Evolutionary conservation across 2,888 invertebrate genomes (phyloP).

Genomic region (Oscheius sp.): DNA sequence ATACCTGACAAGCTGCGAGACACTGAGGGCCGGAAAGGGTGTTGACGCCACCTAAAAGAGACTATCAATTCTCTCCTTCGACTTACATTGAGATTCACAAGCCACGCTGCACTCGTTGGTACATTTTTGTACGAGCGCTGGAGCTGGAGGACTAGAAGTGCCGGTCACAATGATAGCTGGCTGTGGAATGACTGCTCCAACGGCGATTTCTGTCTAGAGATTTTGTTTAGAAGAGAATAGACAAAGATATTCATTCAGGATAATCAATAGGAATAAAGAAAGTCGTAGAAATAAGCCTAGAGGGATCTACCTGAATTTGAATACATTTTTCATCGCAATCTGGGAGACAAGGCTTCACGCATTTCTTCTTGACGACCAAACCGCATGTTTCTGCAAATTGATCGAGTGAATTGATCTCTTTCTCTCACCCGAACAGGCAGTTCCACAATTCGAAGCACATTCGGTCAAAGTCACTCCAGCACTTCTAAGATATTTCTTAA

Average conservation of each 20-base stretch:
- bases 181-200: conserved; percentile 6
- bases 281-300: neutral
- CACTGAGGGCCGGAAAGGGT: conserved; percentile 35
- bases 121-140: conserved; percentile 35
- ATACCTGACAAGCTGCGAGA: conserved; percentile 43
- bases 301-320: conserved; percentile 36
- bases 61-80: too few relatives aligned
- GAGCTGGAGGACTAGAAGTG: conserved; percentile 1
- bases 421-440: conserved; percentile 49
- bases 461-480: conserved; percentile 40
- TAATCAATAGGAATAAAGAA: too few relatives aligned
- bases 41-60: too few relatives aligned
- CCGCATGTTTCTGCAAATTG: conserved; percentile 51
- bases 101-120: conserved; percentile 46
- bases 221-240: neutral
- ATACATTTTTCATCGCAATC: conserved; percentile 42
- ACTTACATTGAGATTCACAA: conserved; percentile 52
- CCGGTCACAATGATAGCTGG: conserved; percentile 1
- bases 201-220: neutral
- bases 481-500: conserved; percentile 30
- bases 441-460: conserved; percentile 43
- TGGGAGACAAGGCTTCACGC: conserved; percentile 45
- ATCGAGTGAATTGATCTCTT: too few relatives aligned
- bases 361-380: conserved; percentile 35
- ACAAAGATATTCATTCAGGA: neutral